Conservation (phyloP, 2,888 invertebrate genomes). For the Cataglyphis livida region DNA sequence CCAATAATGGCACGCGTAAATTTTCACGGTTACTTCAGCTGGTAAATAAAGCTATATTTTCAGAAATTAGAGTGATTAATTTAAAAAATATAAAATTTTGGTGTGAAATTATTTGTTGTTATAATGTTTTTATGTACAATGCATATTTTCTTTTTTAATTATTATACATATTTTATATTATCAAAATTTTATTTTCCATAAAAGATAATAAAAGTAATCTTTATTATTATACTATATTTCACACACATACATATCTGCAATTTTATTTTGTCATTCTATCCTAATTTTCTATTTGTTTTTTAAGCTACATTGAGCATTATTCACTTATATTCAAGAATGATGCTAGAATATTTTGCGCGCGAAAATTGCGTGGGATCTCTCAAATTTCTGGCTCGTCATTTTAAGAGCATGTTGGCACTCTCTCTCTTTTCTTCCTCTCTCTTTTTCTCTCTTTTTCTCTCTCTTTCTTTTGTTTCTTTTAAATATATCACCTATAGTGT, state of each 20-base stretch:
- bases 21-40: constrained; percentile 26
- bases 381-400: constrained; percentile 17
- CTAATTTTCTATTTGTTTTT: neutral
- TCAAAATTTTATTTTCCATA: neutral
- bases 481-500: neutral
- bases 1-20: constrained; percentile 23
- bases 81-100: constrained; percentile 4
- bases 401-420: neutral
- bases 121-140: neutral
- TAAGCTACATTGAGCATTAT: neutral
- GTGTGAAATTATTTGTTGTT: neutral
- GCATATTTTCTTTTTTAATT: neutral
- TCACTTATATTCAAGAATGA: constrained; percentile 13
- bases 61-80: neutral
- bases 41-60: constrained; percentile 2
- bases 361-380: neutral
- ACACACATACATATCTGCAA: neutral
- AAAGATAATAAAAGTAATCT: neutral
- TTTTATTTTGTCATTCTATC: neutral
- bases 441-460: too few species aligned
- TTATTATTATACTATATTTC: neutral
- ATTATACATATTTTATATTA: neutral
- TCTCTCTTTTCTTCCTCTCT: neutral
- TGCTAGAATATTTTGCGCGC: neutral
- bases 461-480: neutral